A percentile compares a stretch with the other conserved stretches of the same genome.
These are phyloP conservation scores for Metaphire vulgaris DNA, from an alignment of 1,140 invertebrate genomes.

Conservation along the genomic window DNA sequence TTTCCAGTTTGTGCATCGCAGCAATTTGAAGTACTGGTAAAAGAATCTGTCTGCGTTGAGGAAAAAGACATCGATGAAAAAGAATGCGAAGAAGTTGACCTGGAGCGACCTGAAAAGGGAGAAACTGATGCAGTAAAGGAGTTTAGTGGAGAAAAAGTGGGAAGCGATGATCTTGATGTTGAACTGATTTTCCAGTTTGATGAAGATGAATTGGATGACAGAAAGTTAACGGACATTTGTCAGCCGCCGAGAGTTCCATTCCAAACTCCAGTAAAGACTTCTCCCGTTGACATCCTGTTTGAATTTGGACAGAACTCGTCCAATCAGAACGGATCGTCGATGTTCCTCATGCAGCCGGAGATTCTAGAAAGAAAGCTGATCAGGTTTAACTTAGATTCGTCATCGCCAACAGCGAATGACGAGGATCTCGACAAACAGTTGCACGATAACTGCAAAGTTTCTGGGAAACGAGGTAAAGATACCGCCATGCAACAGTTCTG, in stretches of 20 bases:
- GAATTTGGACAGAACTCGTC: background rate
- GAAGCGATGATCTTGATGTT: background rate
- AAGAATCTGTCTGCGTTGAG: background rate
- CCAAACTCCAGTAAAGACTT: slow-evolving; percentile 19
- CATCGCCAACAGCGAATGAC: background rate
- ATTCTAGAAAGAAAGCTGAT: slow-evolving; percentile 18
- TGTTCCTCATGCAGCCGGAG: slow-evolving; percentile 10
- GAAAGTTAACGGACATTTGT: background rate
- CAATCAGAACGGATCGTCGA: background rate
- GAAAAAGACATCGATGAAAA: background rate
- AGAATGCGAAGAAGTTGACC: background rate
- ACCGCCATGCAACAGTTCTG: too few relatives aligned
- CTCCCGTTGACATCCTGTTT: slow-evolving; percentile 5
- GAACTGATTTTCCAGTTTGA: background rate
- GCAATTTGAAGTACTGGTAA: background rate
- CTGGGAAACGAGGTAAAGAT: background rate
- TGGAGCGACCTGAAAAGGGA: background rate
- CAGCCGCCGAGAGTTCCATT: slow-evolving; percentile 8
- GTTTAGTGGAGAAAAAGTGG: background rate
- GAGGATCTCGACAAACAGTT: too few relatives aligned
- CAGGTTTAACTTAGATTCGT: background rate
- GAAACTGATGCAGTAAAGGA: background rate
- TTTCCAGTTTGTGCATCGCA: background rate
- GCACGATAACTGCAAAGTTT: background rate
- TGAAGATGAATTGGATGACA: background rate